Conservation (phyloP, 2,888 invertebrate genomes). For the Drosophila koepferae region DNA sequence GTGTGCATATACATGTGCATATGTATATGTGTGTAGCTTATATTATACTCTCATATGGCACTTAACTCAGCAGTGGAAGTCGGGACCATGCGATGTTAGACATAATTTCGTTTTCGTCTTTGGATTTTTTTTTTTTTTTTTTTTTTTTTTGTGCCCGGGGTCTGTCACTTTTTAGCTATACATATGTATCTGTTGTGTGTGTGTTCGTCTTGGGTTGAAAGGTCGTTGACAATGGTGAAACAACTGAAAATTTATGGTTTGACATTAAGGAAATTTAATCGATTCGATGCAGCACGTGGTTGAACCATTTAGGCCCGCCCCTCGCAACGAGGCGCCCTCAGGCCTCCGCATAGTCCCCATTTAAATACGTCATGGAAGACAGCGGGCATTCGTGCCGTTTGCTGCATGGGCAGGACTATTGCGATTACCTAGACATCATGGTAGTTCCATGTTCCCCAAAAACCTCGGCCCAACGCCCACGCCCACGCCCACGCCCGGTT, state of each 20-base stretch:
- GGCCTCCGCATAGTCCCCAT: not conserved
- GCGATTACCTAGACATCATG: constrained; percentile 4
- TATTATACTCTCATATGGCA: constrained; percentile 57
- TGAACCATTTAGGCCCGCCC: constrained; percentile 18
- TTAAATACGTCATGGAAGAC: constrained; percentile 9
- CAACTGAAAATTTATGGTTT: constrained; percentile 72
- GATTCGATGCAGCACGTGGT: constrained; percentile 64
- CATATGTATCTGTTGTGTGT: constrained; percentile 6
- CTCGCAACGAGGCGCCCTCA: not conserved
- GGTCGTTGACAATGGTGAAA: constrained; percentile 65
- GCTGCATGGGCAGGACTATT: constrained; percentile 1
- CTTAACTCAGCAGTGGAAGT: constrained; percentile 64
- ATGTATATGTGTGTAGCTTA: constrained; percentile 47
- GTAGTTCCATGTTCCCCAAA: not conserved
- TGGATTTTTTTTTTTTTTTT: constrained; percentile 30
- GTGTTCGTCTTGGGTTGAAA: constrained; percentile 43
- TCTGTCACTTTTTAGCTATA: constrained; percentile 24
- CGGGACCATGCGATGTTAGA: constrained; percentile 60
- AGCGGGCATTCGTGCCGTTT: constrained; percentile 54
- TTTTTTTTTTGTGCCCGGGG: not conserved
- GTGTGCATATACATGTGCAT: constrained; percentile 13
- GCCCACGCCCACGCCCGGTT: not conserved
- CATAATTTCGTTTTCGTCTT: constrained; percentile 60
- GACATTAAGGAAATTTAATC: constrained; percentile 77
- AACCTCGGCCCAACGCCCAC: not conserved